Conservation (phyloP, 2,797 vertebrate genomes). For the Propithecus perrieri region DNA sequence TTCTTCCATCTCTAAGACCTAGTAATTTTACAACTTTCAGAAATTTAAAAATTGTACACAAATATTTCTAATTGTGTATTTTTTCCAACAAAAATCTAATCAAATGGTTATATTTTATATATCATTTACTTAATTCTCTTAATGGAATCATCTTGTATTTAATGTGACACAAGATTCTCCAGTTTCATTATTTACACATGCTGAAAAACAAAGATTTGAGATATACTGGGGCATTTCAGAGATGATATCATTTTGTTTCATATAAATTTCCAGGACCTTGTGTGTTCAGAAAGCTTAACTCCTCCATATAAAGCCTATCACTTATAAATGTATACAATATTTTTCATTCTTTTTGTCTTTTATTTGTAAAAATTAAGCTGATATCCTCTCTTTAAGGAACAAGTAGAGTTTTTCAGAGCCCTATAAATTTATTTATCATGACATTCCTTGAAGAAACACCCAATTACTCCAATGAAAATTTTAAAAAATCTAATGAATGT, state of each 20-base stretch:
- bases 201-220: neutral
- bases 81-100: neutral
- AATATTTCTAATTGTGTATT: neutral
- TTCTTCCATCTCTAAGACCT: slow-evolving; percentile 44
- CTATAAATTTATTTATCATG: neutral
- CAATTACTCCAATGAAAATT: neutral
- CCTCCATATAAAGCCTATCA: neutral
- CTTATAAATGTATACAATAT: neutral
- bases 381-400: neutral
- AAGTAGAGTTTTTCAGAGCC: neutral
- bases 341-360: neutral
- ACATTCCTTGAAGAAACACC: neutral
- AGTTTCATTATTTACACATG: neutral
- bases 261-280: neutral
- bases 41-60: neutral
- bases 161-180: neutral
- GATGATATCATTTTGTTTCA: neutral
- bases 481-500: neutral
- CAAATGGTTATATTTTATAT: neutral
- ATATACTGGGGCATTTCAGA: neutral
- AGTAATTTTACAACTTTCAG: neutral
- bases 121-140: neutral
- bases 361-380: neutral
- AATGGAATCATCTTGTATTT: neutral
- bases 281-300: neutral